phyloP scores from a whole-genome alignment of 2,113 vertebrate species.

The Aegypius monachus region DNA sequence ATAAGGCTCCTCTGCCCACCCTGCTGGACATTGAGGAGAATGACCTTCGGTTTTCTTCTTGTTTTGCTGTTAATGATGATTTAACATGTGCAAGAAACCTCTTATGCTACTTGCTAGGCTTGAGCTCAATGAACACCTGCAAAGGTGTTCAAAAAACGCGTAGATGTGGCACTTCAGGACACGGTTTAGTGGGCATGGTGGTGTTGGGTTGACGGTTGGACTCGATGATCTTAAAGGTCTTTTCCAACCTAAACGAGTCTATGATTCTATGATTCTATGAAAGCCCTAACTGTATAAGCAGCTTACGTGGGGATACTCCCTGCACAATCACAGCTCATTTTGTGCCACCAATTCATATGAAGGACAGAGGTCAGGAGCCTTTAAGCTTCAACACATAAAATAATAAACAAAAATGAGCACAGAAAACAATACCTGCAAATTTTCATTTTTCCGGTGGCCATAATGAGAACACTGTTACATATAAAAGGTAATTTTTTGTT shows the following conservation, averaged over 20 bases:
- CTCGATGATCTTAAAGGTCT: no score
- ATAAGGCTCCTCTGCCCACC: neutral
- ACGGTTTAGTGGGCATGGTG: no score
- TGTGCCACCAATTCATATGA: neutral
- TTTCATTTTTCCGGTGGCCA: neutral
- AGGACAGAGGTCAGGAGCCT: neutral
- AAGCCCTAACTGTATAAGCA: neutral
- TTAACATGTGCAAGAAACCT: neutral
- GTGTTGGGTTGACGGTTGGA: no score
- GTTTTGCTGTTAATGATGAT: neutral
- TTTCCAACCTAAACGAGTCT: no score
- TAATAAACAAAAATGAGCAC: neutral
- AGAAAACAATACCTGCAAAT: neutral
- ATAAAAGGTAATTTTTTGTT: neutral
- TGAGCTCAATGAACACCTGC: neutral
- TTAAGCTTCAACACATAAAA: neutral
- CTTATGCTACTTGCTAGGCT: neutral
- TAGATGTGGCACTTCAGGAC: no score
- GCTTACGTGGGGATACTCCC: neutral
- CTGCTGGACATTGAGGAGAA: neutral
- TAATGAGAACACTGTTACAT: neutral
- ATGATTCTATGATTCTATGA: no score
- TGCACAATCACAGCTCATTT: neutral
- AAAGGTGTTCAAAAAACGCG: neutral
- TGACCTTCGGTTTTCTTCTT: neutral